A percentile compares a stretch with the other conserved stretches of the same genome.
Evolutionary conservation across 2,113 vertebrate species (phyloP).

Genomic region (Cairina moschata): DNA sequence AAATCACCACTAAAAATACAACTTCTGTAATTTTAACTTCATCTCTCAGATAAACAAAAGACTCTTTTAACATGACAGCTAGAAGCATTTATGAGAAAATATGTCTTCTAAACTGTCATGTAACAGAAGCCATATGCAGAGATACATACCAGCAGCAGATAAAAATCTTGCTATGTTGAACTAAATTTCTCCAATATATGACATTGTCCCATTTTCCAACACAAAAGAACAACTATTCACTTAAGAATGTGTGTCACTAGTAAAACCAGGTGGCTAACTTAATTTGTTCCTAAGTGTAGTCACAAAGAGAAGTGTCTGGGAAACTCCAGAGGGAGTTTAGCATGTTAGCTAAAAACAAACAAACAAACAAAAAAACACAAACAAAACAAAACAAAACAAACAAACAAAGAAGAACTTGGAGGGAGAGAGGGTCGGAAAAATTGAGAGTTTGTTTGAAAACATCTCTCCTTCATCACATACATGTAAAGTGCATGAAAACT

Average conservation of each 20-base stretch:
- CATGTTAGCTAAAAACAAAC: not conserved
- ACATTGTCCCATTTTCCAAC: not conserved
- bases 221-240: not conserved
- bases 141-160: not conserved
- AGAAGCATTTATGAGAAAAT: not conserved
- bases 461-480: not conserved
- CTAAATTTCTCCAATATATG: not conserved
- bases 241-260: not conserved
- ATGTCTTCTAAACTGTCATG: not conserved
- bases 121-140: constrained; percentile 45
- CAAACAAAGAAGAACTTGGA: not conserved
- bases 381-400: not conserved
- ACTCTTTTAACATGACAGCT: constrained; percentile 4
- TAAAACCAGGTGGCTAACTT: not conserved
- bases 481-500: not conserved
- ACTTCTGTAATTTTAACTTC: not conserved
- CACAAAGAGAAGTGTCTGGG: not conserved
- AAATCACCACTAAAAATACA: constrained; percentile 10
- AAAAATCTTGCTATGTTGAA: not conserved
- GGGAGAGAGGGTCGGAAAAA: not conserved
- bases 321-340: not conserved
- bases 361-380: too few species aligned
- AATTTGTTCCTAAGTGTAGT: not conserved
- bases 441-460: not conserved
- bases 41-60: constrained; percentile 5